phyloP scores from a whole-genome alignment of 2,797 vertebrate species.

The Smutsia temminckii region DNA sequence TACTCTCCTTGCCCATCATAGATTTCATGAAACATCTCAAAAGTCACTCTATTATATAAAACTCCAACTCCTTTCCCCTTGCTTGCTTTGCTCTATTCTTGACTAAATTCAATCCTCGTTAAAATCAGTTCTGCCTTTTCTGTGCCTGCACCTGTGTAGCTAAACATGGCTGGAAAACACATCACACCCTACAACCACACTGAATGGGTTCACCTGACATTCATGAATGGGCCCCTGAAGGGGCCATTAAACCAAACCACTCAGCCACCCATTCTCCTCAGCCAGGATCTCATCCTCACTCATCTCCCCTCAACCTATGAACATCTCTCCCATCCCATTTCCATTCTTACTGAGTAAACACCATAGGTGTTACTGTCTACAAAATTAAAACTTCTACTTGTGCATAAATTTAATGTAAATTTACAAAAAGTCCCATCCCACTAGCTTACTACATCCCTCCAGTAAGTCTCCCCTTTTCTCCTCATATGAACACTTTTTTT shows the following conservation, averaged over 20 bases:
- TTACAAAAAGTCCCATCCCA: background rate
- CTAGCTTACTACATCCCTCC: background rate
- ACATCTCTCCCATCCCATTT: background rate
- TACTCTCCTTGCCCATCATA: background rate
- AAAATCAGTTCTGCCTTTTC: background rate
- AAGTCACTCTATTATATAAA: background rate
- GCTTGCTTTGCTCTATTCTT: background rate
- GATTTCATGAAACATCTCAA: background rate
- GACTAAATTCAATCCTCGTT: background rate
- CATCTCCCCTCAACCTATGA: background rate
- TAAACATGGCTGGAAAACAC: background rate
- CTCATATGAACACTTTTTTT: background rate
- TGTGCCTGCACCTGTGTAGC: background rate
- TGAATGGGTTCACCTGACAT: background rate
- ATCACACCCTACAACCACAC: background rate
- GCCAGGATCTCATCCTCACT: background rate
- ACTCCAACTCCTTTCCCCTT: background rate
- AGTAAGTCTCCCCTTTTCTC: background rate
- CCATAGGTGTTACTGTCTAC: background rate
- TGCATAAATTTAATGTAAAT: background rate
- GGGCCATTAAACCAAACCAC: background rate
- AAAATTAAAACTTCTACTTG: background rate
- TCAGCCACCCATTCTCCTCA: background rate
- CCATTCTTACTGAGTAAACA: background rate
- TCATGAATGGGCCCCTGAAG: background rate